These are phyloP conservation scores for Caerostris extrusa DNA, from an alignment of 1,140 invertebrate genomes.

Conservation along the genomic window DNA sequence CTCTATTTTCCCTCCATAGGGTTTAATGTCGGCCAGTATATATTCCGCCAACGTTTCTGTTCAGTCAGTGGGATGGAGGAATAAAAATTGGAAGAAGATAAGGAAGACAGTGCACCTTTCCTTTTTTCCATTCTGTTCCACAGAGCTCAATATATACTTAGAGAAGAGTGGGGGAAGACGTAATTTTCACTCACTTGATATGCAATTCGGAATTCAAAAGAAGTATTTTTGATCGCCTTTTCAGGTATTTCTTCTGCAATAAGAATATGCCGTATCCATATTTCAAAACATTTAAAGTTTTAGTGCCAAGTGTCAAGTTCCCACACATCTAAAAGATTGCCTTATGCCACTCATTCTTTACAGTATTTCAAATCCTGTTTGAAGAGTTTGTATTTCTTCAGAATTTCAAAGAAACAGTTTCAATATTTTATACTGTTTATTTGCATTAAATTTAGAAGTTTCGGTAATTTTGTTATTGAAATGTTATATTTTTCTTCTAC, in stretches of 20 bases:
- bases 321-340: too few species aligned
- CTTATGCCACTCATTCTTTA: too few species aligned
- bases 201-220: not conserved
- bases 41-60: constrained; percentile 65
- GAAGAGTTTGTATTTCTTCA: too few species aligned
- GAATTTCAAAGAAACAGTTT: not conserved
- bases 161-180: not conserved
- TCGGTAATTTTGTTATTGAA: not conserved
- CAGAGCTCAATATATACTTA: constrained; percentile 21
- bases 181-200: not conserved
- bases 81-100: constrained; percentile 49
- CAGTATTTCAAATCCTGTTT: too few species aligned
- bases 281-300: not conserved
- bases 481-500: not conserved
- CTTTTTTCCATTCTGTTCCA: constrained; percentile 41
- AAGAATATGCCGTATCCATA: not conserved
- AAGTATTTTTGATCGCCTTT: not conserved
- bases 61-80: constrained; percentile 1
- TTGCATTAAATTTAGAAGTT: not conserved
- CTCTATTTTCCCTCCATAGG: constrained; percentile 69
- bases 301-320: too few species aligned
- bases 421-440: not conserved
- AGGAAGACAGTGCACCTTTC: not conserved
- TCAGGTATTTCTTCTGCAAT: not conserved
- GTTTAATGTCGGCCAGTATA: constrained; percentile 74